Evolutionary conservation across 2,113 vertebrate species (phyloP).

Genomic region (Tricholaema leucomelas): DNA sequence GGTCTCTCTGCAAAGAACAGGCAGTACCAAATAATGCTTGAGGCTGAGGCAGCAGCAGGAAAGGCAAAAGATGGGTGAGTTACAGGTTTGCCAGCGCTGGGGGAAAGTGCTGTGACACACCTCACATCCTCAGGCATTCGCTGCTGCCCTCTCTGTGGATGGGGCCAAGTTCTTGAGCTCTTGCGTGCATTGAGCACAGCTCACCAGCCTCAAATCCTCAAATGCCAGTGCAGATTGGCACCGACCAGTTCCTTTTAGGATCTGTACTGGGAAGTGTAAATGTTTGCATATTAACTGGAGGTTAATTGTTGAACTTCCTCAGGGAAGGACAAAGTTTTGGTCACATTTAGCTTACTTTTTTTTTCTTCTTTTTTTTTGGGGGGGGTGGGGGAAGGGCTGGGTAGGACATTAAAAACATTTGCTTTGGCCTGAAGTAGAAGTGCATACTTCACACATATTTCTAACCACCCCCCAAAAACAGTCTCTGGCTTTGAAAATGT

Average conservation of each 20-base stretch:
- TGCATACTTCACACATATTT: constrained; percentile 85
- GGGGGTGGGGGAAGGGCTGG: neutral
- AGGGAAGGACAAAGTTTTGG: constrained; percentile 73
- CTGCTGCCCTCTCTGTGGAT: constrained; percentile 7
- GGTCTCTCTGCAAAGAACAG: constrained; percentile 57
- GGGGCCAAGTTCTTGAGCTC: constrained; percentile 44
- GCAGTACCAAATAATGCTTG: constrained; percentile 72
- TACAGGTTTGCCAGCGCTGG: constrained; percentile 61
- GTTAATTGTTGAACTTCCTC: constrained; percentile 75
- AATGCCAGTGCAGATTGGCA: constrained; percentile 50
- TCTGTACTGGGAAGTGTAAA: constrained; percentile 74
- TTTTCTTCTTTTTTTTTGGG: neutral
- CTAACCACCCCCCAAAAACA: constrained; percentile 87
- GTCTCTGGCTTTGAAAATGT: constrained; percentile 84
- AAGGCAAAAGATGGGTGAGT: constrained; percentile 70
- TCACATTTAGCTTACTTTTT: constrained; percentile 63
- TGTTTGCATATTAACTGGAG: constrained; percentile 73
- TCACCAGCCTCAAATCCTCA: constrained; percentile 29
- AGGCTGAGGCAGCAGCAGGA: constrained; percentile 65
- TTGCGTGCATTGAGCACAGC: constrained; percentile 7
- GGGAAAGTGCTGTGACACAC: constrained; percentile 43
- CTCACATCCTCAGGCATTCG: constrained; percentile 62
- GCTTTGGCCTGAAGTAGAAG: constrained; percentile 90
- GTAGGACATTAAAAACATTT: constrained; percentile 85
- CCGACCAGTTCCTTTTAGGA: constrained; percentile 70